These are phyloP conservation scores for Acrocephalus scirpaceus DNA, from an alignment of 2,797 vertebrate genomes.

Conservation along the genomic window DNA sequence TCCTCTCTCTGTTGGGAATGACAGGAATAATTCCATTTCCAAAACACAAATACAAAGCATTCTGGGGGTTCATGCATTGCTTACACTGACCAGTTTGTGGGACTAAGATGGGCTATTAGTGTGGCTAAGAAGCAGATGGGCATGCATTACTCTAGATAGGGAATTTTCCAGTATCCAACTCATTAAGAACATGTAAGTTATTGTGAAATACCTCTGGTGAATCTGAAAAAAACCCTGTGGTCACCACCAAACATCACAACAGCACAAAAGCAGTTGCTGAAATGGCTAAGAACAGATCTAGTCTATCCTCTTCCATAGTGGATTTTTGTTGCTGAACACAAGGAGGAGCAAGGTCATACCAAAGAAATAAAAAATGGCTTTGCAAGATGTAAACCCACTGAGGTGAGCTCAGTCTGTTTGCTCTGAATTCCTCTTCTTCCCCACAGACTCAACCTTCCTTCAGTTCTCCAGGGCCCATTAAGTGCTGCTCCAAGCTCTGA, in stretches of 20 bases:
- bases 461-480: conserved; percentile 6
- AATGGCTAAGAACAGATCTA: background rate
- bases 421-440: background rate
- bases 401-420: background rate
- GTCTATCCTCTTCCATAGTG: background rate
- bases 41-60: background rate
- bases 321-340: background rate
- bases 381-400: background rate
- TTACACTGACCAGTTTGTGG: background rate
- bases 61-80: background rate
- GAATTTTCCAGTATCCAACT: background rate
- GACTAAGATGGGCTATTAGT: background rate
- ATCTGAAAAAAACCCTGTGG: background rate
- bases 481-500: background rate
- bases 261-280: background rate
- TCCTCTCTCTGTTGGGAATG: background rate
- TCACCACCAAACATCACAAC: background rate
- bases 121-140: background rate
- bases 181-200: background rate
- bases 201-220: background rate
- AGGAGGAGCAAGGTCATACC: background rate
- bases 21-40: background rate
- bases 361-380: background rate
- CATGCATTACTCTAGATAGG: background rate
- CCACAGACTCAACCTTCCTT: background rate